These are phyloP conservation scores for Hassar affinis DNA, from an alignment of 2,113 vertebrate species.

Conservation along the genomic window DNA sequence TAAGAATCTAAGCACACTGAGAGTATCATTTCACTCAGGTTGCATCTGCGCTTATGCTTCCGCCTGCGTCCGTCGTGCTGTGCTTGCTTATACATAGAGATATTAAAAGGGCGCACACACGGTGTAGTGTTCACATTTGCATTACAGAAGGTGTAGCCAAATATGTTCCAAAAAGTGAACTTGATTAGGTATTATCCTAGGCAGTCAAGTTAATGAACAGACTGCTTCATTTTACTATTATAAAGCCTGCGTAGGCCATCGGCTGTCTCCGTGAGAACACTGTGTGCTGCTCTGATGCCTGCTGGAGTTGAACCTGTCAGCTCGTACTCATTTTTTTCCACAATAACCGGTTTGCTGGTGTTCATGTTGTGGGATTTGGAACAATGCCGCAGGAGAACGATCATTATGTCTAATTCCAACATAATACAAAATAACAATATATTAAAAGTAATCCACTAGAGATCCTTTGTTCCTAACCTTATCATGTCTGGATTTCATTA, in stretches of 20 bases:
- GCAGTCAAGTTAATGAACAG: neutral
- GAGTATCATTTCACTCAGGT: neutral
- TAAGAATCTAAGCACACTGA: neutral
- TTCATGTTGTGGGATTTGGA: neutral
- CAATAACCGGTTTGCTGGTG: neutral
- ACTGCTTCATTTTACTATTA: conserved; percentile 25
- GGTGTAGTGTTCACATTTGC: neutral
- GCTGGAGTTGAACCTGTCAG: conserved; percentile 5
- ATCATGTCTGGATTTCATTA: neutral
- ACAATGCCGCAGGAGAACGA: neutral
- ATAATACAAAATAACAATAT: neutral
- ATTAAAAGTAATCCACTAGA: neutral
- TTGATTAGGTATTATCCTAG: neutral
- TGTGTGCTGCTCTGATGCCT: conserved; percentile 6
- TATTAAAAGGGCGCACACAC: neutral
- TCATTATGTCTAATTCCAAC: neutral
- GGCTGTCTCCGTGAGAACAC: conserved; percentile 42
- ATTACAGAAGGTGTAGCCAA: neutral
- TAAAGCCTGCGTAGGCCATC: conserved; percentile 28
- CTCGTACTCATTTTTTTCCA: neutral
- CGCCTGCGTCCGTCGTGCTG: neutral
- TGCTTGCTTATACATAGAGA: neutral
- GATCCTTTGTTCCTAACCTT: neutral
- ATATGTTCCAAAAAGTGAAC: neutral
- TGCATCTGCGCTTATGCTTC: neutral